Evolutionary conservation across 2,113 vertebrate species (phyloP).

Genomic region (Otus sunia): DNA sequence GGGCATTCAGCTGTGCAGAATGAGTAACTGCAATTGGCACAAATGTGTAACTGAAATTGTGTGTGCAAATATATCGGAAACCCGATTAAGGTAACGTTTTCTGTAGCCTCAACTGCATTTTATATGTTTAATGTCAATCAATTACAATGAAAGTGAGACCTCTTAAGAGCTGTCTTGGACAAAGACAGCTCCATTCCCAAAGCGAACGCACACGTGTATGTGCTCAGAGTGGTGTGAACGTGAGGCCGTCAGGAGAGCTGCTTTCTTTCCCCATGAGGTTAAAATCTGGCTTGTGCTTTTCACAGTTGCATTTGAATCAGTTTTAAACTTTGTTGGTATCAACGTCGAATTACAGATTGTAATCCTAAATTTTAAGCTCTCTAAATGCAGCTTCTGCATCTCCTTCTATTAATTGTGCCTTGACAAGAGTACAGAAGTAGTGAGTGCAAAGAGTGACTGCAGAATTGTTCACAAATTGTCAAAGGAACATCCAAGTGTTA

Average conservation of each 20-base stretch:
- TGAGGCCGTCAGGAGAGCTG: background rate
- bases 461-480: no score
- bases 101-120: background rate
- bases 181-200: fast-evolving
- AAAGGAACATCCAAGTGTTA: fast-evolving
- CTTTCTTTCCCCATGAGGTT: background rate
- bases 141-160: background rate
- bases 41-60: fast-evolving
- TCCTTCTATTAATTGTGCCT: background rate
- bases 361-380: background rate
- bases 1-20: background rate
- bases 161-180: background rate
- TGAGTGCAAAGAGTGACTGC: background rate
- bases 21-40: background rate
- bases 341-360: background rate
- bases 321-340: background rate
- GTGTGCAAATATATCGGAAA: no score
- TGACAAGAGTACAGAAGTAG: background rate
- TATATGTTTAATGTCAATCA: background rate
- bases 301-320: background rate
- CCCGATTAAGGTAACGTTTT: background rate
- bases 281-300: background rate
- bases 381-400: background rate
- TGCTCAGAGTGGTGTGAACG: no score
- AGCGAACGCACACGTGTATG: fast-evolving